A percentile compares a stretch with the other conserved stretches of the same genome.
Evolutionary conservation across 2,797 vertebrate genomes (phyloP).

Genomic region (Epinephelus coioides): DNA sequence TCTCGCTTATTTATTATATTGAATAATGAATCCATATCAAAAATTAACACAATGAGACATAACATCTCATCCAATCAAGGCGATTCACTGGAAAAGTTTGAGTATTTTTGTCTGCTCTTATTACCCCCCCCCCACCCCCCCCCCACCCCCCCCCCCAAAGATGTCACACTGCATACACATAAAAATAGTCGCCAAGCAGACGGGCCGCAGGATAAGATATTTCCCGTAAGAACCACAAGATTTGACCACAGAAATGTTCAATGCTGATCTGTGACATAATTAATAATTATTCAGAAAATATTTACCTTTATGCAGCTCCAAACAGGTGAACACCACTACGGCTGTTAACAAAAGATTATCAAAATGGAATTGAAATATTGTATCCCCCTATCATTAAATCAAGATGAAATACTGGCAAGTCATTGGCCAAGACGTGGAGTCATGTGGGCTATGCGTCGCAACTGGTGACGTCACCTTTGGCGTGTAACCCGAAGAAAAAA

Average conservation of each 20-base stretch:
- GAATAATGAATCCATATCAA: background rate
- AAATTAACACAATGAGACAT: background rate
- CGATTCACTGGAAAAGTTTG: slow-evolving; percentile 27
- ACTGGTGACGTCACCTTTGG: slow-evolving; percentile 86
- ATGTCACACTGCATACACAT: slow-evolving; percentile 31
- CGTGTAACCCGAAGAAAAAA: slow-evolving; percentile 47
- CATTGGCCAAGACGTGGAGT: slow-evolving; percentile 88
- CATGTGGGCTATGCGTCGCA: slow-evolving; percentile 86
- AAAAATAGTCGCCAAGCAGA: slow-evolving; percentile 21
- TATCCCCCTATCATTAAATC: slow-evolving; percentile 54
- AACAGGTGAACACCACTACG: slow-evolving; percentile 85
- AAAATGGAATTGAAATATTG: slow-evolving; percentile 80
- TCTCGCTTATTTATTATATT: background rate
- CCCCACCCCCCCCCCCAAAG: rapidly evolving
- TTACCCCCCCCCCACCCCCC: background rate
- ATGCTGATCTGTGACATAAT: background rate
- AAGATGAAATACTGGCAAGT: slow-evolving; percentile 75
- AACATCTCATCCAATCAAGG: slow-evolving; percentile 2
- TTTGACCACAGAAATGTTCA: background rate
- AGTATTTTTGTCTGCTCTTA: slow-evolving; percentile 3
- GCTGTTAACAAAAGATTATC: slow-evolving; percentile 81
- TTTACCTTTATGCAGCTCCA: slow-evolving; percentile 82
- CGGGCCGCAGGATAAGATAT: background rate
- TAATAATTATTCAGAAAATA: slow-evolving; percentile 31
- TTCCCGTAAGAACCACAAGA: background rate